Evolutionary conservation across 2,888 invertebrate genomes (phyloP).

Genomic region (Sclerodermus sp.): DNA sequence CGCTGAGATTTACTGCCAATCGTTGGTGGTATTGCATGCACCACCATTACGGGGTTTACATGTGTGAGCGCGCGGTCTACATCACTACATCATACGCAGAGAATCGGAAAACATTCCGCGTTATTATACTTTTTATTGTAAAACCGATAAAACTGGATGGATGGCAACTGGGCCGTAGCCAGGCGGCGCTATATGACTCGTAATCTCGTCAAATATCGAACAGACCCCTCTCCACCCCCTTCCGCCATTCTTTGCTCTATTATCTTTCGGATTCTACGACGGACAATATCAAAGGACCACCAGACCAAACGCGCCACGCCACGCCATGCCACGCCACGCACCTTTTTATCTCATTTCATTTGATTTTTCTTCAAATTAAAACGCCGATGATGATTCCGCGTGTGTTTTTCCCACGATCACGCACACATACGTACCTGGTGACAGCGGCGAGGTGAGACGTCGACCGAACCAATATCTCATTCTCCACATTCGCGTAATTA

Average conservation of each 20-base stretch:
- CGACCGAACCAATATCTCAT: no score
- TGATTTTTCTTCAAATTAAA: no score
- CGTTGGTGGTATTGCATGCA: constrained; percentile 13
- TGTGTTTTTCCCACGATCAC: no score
- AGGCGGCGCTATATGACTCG: constrained; percentile 16
- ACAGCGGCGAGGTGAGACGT: no score
- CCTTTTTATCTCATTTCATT: no score
- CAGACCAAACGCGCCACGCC: no score
- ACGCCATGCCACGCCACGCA: no score
- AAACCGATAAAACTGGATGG: constrained; percentile 39
- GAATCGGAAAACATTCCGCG: constrained; percentile 40
- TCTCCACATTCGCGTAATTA: no score
- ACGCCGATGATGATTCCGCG: no score
- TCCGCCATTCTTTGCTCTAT: not conserved
- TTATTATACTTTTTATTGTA: constrained; percentile 42
- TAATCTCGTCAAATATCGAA: constrained; percentile 10
- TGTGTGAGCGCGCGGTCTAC: constrained; percentile 1
- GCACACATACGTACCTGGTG: no score
- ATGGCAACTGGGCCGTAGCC: constrained; percentile 25
- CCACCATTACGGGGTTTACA: not conserved
- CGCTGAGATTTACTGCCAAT: constrained; percentile 35
- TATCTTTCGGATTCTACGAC: not conserved
- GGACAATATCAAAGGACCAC: no score
- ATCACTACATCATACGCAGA: constrained; percentile 30
- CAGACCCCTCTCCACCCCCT: not conserved